These are phyloP conservation scores for Carapus acus DNA, from an alignment of 2,797 vertebrate genomes.

Conservation along the genomic window DNA sequence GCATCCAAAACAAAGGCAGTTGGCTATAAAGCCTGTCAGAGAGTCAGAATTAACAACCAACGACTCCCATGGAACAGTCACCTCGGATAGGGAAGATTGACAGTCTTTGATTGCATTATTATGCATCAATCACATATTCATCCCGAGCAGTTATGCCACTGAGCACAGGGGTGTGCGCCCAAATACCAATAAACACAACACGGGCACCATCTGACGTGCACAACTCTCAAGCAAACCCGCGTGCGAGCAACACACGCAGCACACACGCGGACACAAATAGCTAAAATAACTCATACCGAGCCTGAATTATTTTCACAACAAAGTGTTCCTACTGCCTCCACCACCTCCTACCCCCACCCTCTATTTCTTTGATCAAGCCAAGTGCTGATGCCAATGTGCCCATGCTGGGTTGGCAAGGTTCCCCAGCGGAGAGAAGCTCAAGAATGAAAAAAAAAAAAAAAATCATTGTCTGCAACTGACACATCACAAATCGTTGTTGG, in stretches of 20 bases:
- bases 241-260: slow-evolving; percentile 4
- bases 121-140: slow-evolving; percentile 55
- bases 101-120: slow-evolving; percentile 63
- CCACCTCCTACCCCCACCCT: slow-evolving; percentile 17
- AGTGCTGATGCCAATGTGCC: slow-evolving; percentile 23
- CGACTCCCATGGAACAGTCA: slow-evolving; percentile 38
- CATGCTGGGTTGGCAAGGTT: slow-evolving; percentile 35
- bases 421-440: slow-evolving; percentile 14
- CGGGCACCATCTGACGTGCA: slow-evolving; percentile 1
- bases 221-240: slow-evolving; percentile 5
- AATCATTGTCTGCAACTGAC: slow-evolving; percentile 34
- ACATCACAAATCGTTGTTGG: slow-evolving; percentile 46
- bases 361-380: slow-evolving; percentile 30
- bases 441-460: too few relatives aligned
- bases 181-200: slow-evolving; percentile 13
- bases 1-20: slow-evolving; percentile 51
- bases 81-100: slow-evolving; percentile 46
- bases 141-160: slow-evolving; percentile 30
- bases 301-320: slow-evolving; percentile 26
- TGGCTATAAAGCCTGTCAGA: slow-evolving; percentile 52
- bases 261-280: too few relatives aligned
- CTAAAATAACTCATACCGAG: slow-evolving; percentile 1
- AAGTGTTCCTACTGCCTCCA: slow-evolving; percentile 23
- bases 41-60: slow-evolving; percentile 51
- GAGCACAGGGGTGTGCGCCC: slow-evolving; percentile 8